Evolutionary conservation across 2,797 vertebrate genomes (phyloP).

Genomic region (Gambelia wislizenii): DNA sequence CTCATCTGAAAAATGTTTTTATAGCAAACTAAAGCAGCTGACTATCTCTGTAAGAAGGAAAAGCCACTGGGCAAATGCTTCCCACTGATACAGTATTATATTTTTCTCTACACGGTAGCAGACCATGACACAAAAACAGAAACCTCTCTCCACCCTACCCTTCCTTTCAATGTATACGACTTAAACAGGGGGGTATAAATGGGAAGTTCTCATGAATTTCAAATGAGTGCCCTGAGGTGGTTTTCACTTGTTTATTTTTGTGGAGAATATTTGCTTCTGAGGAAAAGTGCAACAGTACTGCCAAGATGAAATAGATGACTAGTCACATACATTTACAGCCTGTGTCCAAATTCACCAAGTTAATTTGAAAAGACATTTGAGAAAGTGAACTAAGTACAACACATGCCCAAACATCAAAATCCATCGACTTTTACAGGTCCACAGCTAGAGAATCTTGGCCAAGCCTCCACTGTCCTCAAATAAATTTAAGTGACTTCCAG

Average conservation of each 20-base stretch:
- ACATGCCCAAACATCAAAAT: not conserved
- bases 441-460: not conserved
- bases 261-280: not conserved
- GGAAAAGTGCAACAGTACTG: not conserved
- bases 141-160: constrained; percentile 8
- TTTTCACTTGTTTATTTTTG: not conserved
- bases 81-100: not conserved
- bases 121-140: not conserved
- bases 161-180: constrained; percentile 21
- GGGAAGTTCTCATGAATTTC: constrained; percentile 47
- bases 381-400: not conserved
- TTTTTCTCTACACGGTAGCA: not conserved
- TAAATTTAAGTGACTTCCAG: not conserved
- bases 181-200: constrained; percentile 1
- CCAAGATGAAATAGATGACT: constrained; percentile 5
- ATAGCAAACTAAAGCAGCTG: not conserved
- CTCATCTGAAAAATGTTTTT: not conserved
- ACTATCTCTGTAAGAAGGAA: not conserved
- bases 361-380: constrained; percentile 25
- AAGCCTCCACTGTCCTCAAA: not conserved
- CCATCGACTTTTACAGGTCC: not conserved
- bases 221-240: constrained; percentile 23
- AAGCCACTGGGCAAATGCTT: not conserved
- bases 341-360: constrained; percentile 15
- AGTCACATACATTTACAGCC: constrained; percentile 1